These are phyloP conservation scores for Serilophus lunatus DNA, from an alignment of 2,113 vertebrate genomes.

Conservation along the genomic window DNA sequence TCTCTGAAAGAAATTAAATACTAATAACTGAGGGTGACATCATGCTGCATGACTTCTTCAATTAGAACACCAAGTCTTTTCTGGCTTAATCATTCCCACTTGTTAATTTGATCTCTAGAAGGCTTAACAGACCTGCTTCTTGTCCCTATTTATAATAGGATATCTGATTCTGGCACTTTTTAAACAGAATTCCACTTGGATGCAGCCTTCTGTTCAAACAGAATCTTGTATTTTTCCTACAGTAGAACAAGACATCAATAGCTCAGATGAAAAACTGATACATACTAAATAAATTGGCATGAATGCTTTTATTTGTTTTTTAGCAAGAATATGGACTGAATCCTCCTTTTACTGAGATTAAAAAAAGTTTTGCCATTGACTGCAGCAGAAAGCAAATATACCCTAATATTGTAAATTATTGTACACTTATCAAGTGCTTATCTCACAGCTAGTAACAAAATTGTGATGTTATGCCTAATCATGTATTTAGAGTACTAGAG, in stretches of 20 bases:
- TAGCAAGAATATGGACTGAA: neutral
- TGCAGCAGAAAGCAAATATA: neutral
- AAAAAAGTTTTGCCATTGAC: neutral
- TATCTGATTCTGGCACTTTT: conserved; percentile 39
- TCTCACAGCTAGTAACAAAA: neutral
- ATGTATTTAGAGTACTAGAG: neutral
- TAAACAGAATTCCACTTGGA: conserved; percentile 20
- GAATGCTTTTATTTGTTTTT: neutral
- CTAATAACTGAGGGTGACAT: conserved; percentile 63
- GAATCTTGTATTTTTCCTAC: neutral
- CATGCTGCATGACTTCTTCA: conserved; percentile 63
- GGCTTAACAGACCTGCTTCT: conserved; percentile 37
- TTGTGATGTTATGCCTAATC: accelerated
- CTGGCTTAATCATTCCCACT: conserved; percentile 67
- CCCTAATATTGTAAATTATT: neutral
- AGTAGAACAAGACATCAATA: neutral
- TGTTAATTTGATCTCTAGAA: conserved; percentile 63
- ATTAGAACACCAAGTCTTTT: conserved; percentile 64
- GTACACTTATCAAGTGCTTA: neutral
- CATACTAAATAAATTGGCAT: neutral
- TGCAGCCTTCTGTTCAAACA: neutral
- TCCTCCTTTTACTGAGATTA: neutral
- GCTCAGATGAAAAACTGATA: neutral
- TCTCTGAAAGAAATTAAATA: conserved; percentile 68
- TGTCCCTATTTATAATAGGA: neutral